These are phyloP conservation scores for Toxotes jaculatrix DNA, from an alignment of 2,113 vertebrate species.

Conservation along the genomic window DNA sequence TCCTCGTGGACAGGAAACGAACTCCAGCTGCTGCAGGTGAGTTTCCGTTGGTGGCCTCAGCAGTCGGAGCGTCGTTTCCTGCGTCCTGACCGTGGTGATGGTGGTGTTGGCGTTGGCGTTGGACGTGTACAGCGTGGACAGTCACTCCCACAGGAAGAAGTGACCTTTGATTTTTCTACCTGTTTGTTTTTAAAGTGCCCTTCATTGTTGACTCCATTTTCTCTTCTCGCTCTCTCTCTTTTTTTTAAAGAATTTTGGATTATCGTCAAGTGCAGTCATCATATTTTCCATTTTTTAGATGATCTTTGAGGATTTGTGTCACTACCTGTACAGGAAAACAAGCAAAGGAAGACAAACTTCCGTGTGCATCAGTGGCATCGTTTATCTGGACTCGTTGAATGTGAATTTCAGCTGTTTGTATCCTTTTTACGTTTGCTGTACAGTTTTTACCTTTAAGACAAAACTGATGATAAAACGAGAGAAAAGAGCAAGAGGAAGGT, in stretches of 20 bases:
- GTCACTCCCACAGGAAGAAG: neutral
- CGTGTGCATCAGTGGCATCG: neutral
- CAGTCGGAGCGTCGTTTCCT: neutral
- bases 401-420: slow-evolving; percentile 45
- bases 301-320: neutral
- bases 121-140: slow-evolving; percentile 3
- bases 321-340: neutral
- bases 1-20: neutral
- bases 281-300: slow-evolving; percentile 6
- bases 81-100: neutral
- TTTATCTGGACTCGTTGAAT: slow-evolving; percentile 48
- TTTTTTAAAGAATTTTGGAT: slow-evolving; percentile 18
- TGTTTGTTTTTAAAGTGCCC: slow-evolving; percentile 48
- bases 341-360: neutral
- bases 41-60: neutral
- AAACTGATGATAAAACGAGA: slow-evolving; percentile 25
- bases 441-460: slow-evolving; percentile 28
- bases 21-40: slow-evolving; percentile 22
- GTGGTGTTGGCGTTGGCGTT: neutral
- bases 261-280: neutral
- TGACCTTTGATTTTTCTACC: slow-evolving; percentile 34
- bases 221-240: neutral
- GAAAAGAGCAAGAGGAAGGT: neutral
- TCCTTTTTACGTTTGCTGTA: slow-evolving; percentile 25
- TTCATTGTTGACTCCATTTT: slow-evolving; percentile 26